A percentile compares a stretch with the other conserved stretches of the same genome.
These are phyloP conservation scores for Scaptomyza polygonia DNA, from an alignment of 2,888 invertebrate species.

Conservation along the genomic window DNA sequence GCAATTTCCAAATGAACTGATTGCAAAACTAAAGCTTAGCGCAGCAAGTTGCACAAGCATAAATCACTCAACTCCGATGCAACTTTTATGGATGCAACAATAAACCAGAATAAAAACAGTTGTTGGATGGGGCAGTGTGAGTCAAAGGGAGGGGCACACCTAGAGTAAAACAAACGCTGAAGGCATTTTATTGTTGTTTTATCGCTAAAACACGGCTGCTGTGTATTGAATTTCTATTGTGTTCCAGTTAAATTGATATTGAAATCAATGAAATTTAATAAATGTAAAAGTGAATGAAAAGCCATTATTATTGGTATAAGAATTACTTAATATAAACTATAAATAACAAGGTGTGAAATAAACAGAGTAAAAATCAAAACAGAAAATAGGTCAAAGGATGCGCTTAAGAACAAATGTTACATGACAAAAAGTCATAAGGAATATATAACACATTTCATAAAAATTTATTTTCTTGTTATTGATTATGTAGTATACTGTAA, in stretches of 20 bases:
- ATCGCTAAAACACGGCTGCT: neutral
- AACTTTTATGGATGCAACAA: neutral
- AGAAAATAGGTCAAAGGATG: too few species aligned
- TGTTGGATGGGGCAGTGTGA: too few species aligned
- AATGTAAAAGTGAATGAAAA: neutral
- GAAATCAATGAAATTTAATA: neutral
- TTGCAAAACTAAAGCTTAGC: neutral
- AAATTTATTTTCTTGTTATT: too few species aligned
- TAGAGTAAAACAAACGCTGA: neutral
- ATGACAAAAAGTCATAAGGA: too few species aligned
- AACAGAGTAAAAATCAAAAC: too few species aligned
- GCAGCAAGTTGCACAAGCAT: neutral
- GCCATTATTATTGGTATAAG: neutral
- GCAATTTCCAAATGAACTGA: conserved; percentile 14
- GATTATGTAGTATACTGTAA: too few species aligned
- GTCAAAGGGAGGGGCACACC: too few species aligned
- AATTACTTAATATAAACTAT: too few species aligned
- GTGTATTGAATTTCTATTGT: conserved; percentile 3
- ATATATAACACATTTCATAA: too few species aligned
- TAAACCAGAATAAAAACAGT: neutral
- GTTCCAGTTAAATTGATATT: neutral
- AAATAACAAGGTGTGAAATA: too few species aligned
- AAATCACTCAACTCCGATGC: conserved; percentile 16
- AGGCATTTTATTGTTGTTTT: neutral
- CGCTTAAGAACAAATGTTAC: too few species aligned